Evolutionary conservation across 2,888 invertebrate genomes (phyloP).

Genomic region (Rotaria macrura): DNA sequence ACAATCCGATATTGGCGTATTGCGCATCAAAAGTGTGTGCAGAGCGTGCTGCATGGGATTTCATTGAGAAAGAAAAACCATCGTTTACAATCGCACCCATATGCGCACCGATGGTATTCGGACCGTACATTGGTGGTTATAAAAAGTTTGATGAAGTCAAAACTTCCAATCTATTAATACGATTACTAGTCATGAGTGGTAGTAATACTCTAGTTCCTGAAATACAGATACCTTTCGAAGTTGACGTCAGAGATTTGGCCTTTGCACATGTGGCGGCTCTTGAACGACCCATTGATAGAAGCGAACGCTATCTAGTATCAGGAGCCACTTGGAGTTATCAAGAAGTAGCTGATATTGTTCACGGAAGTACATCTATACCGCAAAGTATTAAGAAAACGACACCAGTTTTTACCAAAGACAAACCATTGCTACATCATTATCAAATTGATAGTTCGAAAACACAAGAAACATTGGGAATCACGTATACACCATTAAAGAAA

Average conservation of each 20-base stretch:
- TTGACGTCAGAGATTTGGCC: conserved; percentile 24
- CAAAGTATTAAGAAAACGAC: no score
- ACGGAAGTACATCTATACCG: no score
- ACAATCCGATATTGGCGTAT: conserved; percentile 44
- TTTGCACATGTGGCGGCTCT: conserved; percentile 21
- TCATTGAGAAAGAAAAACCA: conserved; percentile 49
- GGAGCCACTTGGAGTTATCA: neutral
- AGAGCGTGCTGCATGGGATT: conserved; percentile 56
- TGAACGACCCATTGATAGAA: neutral
- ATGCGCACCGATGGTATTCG: conserved; percentile 53
- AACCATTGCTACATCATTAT: no score
- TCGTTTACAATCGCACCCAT: conserved; percentile 53
- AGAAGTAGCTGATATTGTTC: no score
- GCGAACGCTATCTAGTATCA: neutral
- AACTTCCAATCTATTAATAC: conserved; percentile 14
- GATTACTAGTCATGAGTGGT: neutral
- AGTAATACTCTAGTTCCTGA: neutral
- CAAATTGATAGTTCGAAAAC: no score
- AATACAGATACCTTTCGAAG: neutral
- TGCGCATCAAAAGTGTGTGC: conserved; percentile 53
- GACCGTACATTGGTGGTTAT: conserved; percentile 47
- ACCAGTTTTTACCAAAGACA: no score
- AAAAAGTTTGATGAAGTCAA: neutral
- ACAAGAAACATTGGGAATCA: no score
- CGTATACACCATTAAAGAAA: no score